Base-by-base conservation (phyloP, 2,797 vertebrate species). In the Nothura maculosa region DNA sequence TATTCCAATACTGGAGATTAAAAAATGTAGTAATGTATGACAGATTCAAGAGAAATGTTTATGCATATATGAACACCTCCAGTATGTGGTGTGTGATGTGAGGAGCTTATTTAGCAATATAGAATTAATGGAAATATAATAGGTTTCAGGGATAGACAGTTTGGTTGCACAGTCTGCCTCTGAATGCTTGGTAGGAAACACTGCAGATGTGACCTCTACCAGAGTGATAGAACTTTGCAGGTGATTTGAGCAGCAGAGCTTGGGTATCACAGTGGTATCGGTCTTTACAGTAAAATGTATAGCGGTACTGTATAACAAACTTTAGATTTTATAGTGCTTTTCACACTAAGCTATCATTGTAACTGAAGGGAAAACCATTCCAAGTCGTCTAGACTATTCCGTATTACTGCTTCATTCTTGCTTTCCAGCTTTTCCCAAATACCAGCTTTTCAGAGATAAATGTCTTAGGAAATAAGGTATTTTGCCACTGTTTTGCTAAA, bases 1-100 rank as follows among this genome's bases (percentile, higher is more conserved):
- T 95, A 87, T 92, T 94, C 77, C 66, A 93, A 92, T 77, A 88
- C 85, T 96, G 85, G 85, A 77, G 82, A 81, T 96, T 21, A 25
- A 82, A 80, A 74, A 95, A 61, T 77, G 74, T n/a, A 32, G 36
- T 79, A 48, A 58, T 64, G 47, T 92, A 85, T 96, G 93, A 91
- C 85, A 97, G 77, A 78, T 94, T 96, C 67, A 92, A 92, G 89
- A 77, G 45, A 69, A 79, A 60, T 19, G 22, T 79, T 18, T 32
- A 7, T 80, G 63, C 54, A 27, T 61, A 73, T 64, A 40, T 34
- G n/a, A n/a, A n/a, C n/a, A n/a, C n/a, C n/a, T 73, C 27, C 27
- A 58, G 16, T 61, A 10, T 21, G 21, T 20, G 4, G 7, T 43
- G 28, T 57, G 27, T 82, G 79, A 81, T 79, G 75, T 86, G 21